Evolutionary conservation across 2,888 invertebrate genomes (phyloP).

Genomic region (Auanema sp.): DNA sequence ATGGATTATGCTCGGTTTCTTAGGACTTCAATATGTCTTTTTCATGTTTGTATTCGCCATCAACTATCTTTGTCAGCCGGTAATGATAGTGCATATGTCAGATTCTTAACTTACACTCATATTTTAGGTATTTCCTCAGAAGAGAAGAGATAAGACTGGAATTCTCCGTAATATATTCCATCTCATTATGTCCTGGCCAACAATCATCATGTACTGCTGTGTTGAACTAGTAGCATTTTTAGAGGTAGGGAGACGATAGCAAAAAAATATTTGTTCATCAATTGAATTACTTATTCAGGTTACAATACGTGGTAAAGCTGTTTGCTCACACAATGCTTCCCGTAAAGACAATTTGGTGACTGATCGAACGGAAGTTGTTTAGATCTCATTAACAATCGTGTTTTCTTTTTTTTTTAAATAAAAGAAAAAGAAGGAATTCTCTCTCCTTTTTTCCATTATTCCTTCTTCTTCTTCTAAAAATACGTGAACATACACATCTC

Average conservation of each 20-base stretch:
- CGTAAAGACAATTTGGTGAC: constrained; percentile 58
- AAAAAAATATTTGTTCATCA: neutral
- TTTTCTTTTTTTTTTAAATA: too few relatives aligned
- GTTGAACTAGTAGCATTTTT: constrained; percentile 55
- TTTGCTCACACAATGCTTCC: constrained; percentile 55
- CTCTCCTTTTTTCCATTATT: too few relatives aligned
- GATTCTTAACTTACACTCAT: neutral
- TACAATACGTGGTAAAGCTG: constrained; percentile 54
- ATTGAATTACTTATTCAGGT: constrained; percentile 29
- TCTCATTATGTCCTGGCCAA: constrained; percentile 52
- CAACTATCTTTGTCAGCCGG: constrained; percentile 51
- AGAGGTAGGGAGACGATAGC: constrained; percentile 30
- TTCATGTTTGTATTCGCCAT: constrained; percentile 49
- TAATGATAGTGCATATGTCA: constrained; percentile 12
- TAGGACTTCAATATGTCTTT: constrained; percentile 55
- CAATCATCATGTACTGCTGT: constrained; percentile 52
- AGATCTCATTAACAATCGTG: too few relatives aligned
- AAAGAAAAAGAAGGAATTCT: too few relatives aligned
- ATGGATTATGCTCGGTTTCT: constrained; percentile 53
- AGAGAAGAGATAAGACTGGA: constrained; percentile 51
- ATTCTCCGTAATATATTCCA: constrained; percentile 55
- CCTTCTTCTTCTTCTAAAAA: too few relatives aligned
- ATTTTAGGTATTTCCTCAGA: constrained; percentile 48
- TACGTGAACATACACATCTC: too few relatives aligned
- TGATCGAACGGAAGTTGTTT: constrained; percentile 43